A percentile compares a stretch with the other conserved stretches of the same genome.
These are phyloP conservation scores for Aplidium turbinatum DNA, from an alignment of 23 tunicate genomes.

Conservation along the genomic window DNA sequence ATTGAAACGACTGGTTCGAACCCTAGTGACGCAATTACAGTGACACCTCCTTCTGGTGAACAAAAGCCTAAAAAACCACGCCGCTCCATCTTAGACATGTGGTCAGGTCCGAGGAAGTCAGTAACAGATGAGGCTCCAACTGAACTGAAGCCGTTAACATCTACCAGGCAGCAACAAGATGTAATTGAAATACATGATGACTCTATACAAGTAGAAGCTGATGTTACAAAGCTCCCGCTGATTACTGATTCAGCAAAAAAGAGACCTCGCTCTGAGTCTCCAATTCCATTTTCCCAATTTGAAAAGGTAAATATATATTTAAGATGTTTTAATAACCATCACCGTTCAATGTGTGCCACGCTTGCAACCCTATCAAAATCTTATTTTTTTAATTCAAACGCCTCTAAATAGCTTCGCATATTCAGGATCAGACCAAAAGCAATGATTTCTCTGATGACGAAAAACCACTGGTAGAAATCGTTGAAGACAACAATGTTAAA, in stretches of 20 bases:
- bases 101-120: too few relatives aligned
- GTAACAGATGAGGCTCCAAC: neutral
- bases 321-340: too few relatives aligned
- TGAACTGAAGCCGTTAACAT: neutral
- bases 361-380: too few relatives aligned
- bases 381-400: too few relatives aligned
- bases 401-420: too few relatives aligned
- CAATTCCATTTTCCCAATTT: too few relatives aligned
- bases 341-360: too few relatives aligned
- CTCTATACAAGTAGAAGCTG: neutral
- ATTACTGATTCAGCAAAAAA: conserved; percentile 2
- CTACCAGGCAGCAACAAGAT: neutral
- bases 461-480: too few relatives aligned
- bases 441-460: too few relatives aligned
- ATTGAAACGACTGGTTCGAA: neutral
- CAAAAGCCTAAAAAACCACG: conserved; percentile 35
- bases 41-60: neutral
- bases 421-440: too few relatives aligned
- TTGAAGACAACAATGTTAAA: too few relatives aligned
- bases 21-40: neutral
- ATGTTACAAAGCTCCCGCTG: neutral
- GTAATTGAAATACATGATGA: neutral
- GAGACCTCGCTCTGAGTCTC: conserved; percentile 32
- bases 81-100: conserved; percentile 50
- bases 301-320: too few relatives aligned